Base-by-base conservation (phyloP, 2,888 invertebrate species). In the Cataglyphis livida region DNA sequence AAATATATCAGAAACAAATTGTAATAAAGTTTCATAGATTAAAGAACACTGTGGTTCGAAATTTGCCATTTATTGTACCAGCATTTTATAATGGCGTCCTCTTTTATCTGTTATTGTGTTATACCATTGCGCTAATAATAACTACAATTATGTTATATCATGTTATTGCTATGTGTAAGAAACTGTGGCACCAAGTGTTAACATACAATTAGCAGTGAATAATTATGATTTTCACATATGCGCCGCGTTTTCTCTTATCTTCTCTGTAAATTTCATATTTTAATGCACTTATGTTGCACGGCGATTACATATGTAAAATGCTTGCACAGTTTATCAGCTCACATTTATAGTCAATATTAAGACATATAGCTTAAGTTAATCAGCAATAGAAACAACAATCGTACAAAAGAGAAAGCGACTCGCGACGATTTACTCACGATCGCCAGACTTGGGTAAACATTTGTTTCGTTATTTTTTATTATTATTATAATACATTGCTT, bases 401-500 rank as follows among this genome's bases (percentile, higher is more conserved):
- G 41, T 78, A 78, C 54, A 51, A 81, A 57, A 48, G 44, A 44
- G 44, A 79, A 25, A 32, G 35, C 54, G 51, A 35, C 38, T 51
- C 35, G n/a, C 70, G n/a, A 18, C 18, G 21, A 32, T 78, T 51
- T 70, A 21, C 12, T 64, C 35, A 32, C 59, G 44, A 83, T 76
- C 44, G 41, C 61, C 57, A 35, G 71, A 32, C 44, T 44, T 70
- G 65, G 83, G 70, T 61, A 85, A 87, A 90, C 61, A 83, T 84
- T 83, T 85, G 82, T 68, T 88, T 89, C 84, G 25, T 38, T 51
- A 51, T n/a, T 51, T n/a, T 51, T 70, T 59, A n/a, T 68, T 74
- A 62, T 70, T 88, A 87, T 88, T 84, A 90, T 91, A 90, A 90
- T 91, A 90, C 88, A 90, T 87, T 89, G 90, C 84, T 91, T 90